Evolutionary conservation across 2,888 invertebrate genomes (phyloP).

Genomic region (Troilus luridus): DNA sequence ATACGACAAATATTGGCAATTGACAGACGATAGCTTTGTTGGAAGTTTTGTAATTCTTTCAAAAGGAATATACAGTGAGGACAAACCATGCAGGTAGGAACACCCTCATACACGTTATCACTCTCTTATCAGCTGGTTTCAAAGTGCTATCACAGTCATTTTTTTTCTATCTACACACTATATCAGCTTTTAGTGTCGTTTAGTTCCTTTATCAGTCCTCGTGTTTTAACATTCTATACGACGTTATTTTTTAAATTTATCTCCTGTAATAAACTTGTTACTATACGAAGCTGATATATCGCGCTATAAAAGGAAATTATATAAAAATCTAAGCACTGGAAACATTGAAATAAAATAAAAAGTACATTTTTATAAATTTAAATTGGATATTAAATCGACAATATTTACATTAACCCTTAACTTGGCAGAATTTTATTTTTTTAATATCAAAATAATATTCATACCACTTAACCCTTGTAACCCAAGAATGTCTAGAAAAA

Average conservation of each 20-base stretch:
- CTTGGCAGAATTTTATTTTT: too few species aligned
- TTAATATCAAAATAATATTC: too few species aligned
- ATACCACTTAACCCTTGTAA: too few species aligned
- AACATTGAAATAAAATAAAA: neutral
- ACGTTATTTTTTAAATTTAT: neutral
- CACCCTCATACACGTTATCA: conserved; percentile 31
- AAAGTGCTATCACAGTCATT: conserved; percentile 30
- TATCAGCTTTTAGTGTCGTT: conserved; percentile 38
- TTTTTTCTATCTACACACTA: conserved; percentile 33
- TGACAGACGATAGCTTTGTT: neutral
- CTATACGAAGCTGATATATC: neutral
- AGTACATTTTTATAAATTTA: too few species aligned
- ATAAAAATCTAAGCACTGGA: neutral
- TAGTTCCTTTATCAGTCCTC: neutral
- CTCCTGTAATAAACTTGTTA: neutral
- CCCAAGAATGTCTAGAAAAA: too few species aligned
- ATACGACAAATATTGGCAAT: neutral
- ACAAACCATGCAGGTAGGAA: conserved; percentile 16
- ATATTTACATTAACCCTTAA: too few species aligned
- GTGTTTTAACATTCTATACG: neutral
- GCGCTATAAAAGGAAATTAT: neutral
- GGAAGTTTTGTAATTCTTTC: neutral
- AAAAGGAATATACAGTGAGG: neutral
- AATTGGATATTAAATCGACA: too few species aligned
- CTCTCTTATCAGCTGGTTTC: conserved; percentile 1